Conservation (phyloP, 2,797 vertebrate genomes). For the Caiman crocodilus region DNA sequence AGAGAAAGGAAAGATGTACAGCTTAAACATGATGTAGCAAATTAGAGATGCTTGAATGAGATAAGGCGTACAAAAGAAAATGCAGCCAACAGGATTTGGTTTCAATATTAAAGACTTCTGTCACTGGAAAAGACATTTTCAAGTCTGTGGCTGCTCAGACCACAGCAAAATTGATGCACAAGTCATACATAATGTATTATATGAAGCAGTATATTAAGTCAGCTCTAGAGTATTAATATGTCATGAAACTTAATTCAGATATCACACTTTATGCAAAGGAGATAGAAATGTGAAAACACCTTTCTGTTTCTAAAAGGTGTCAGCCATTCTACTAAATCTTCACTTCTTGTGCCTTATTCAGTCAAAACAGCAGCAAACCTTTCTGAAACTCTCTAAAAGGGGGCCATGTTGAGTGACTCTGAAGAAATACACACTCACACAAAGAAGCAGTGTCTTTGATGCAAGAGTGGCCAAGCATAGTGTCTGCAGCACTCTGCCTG, state of each 20-base stretch:
- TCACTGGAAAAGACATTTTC: constrained; percentile 48
- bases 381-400: not conserved
- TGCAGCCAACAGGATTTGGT: constrained; percentile 7
- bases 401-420: not conserved
- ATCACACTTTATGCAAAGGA: constrained; percentile 70
- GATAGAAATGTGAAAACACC: constrained; percentile 61
- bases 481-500: not conserved
- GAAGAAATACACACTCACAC: rapidly evolving
- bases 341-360: not conserved
- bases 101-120: constrained; percentile 60
- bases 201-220: constrained; percentile 75
- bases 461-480: not conserved
- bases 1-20: constrained; percentile 9
- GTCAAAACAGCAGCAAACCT: not conserved
- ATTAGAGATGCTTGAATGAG: not conserved
- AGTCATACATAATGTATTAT: constrained; percentile 77
- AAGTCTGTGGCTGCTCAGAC: constrained; percentile 52
- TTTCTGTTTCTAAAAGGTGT: constrained; percentile 63
- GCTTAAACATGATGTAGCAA: constrained; percentile 41
- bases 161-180: constrained; percentile 50
- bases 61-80: constrained; percentile 57
- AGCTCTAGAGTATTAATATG: constrained; percentile 78
- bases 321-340: constrained; percentile 43
- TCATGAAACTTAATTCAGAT: constrained; percentile 78
- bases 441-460: not conserved